phyloP scores from a whole-genome alignment of 2,113 vertebrate genomes.

The Piaya cayana region DNA sequence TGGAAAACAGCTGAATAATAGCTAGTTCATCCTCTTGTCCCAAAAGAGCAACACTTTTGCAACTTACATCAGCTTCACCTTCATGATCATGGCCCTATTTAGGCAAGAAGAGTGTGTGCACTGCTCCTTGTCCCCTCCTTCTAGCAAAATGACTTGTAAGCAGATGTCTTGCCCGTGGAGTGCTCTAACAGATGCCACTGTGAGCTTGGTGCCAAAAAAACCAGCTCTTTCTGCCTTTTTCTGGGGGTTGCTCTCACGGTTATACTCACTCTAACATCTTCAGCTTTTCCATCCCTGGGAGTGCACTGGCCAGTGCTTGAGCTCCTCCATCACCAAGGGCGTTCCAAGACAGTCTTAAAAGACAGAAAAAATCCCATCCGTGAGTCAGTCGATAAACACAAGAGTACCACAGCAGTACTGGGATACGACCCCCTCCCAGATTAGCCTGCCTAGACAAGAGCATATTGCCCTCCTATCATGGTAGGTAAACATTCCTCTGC shows the following conservation, averaged over 20 bases:
- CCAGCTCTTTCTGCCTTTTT: not conserved
- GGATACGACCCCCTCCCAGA: not conserved
- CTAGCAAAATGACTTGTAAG: not conserved
- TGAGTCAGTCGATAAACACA: not conserved
- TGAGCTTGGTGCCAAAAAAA: not conserved
- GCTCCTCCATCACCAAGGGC: slow-evolving; percentile 81
- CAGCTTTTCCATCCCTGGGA: slow-evolving; percentile 78
- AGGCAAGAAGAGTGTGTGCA: not conserved
- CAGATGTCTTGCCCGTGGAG: not conserved
- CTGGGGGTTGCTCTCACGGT: not conserved
- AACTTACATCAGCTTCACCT: not conserved
- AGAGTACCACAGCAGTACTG: not conserved
- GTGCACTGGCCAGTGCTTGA: slow-evolving; percentile 69
- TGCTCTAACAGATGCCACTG: not conserved
- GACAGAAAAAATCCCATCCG: not conserved
- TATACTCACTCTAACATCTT: slow-evolving; percentile 84
- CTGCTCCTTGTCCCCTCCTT: not conserved
- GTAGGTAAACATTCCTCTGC: not conserved
- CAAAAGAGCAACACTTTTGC: not conserved
- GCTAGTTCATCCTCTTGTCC: not conserved
- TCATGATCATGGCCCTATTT: not conserved
- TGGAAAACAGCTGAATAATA: not conserved
- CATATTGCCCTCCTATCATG: not conserved
- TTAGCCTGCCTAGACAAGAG: not conserved
- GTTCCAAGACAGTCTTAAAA: slow-evolving; percentile 88